Evolutionary conservation across 2,888 invertebrate genomes (phyloP).

Genomic region (Brachypterus glaber): DNA sequence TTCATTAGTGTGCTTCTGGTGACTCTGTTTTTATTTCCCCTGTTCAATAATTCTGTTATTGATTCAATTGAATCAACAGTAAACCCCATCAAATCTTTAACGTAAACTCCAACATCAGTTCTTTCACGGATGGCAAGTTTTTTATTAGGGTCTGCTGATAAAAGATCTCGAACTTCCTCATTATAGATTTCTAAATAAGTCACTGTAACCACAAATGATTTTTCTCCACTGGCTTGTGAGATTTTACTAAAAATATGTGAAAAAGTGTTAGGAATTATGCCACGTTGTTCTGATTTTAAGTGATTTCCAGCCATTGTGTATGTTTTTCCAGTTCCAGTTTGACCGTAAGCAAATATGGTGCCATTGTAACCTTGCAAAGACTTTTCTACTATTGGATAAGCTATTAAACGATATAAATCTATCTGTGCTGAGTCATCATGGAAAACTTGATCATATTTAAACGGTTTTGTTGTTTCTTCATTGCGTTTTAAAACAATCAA

Average conservation of each 20-base stretch:
- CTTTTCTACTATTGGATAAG: slow-evolving; percentile 93
- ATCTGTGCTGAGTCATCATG: slow-evolving; percentile 77
- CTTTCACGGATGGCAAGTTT: slow-evolving; percentile 90
- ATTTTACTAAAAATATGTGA: slow-evolving; percentile 98
- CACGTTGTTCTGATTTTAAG: slow-evolving; percentile 77
- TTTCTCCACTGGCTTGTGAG: slow-evolving; percentile 73
- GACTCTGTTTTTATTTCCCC: slow-evolving; percentile 90
- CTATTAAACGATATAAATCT: slow-evolving; percentile 93
- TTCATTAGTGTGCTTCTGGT: slow-evolving; percentile 97
- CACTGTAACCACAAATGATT: slow-evolving; percentile 82
- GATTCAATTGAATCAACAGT: slow-evolving; percentile 69
- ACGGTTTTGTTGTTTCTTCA: slow-evolving; percentile 60
- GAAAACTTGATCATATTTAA: slow-evolving; percentile 93
- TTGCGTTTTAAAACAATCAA: slow-evolving; percentile 70
- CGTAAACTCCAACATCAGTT: slow-evolving; percentile 94
- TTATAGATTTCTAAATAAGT: slow-evolving; percentile 99
- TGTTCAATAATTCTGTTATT: slow-evolving; percentile 49
- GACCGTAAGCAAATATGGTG: slow-evolving; percentile 81
- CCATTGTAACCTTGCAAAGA: slow-evolving; percentile 96
- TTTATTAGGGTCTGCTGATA: slow-evolving; percentile 73
- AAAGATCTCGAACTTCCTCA: slow-evolving; percentile 93
- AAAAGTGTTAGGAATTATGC: slow-evolving; percentile 98
- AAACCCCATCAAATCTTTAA: slow-evolving; percentile 93
- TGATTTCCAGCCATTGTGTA: slow-evolving; percentile 96
- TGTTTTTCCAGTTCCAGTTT: slow-evolving; percentile 97